These are phyloP conservation scores for Esox niger DNA, from an alignment of 2,113 vertebrate species.

Conservation along the genomic window DNA sequence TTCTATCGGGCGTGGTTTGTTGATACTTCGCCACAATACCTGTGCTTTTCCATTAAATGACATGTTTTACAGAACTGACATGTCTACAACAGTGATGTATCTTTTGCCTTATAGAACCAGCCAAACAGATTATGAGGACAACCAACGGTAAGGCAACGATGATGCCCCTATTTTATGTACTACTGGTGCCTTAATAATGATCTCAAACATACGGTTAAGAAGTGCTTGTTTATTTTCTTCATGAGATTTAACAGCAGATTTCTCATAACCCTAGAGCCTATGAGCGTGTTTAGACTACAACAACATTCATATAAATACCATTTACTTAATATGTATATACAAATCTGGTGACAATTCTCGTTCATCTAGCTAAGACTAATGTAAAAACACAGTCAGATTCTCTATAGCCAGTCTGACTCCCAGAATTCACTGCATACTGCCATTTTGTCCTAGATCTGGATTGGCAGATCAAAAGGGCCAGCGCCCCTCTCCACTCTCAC, in stretches of 20 bases:
- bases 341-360: too few species aligned
- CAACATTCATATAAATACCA: too few species aligned
- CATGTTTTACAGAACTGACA: too few species aligned
- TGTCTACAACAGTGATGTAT: background rate
- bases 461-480: constrained; percentile 57
- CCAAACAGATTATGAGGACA: constrained; percentile 72
- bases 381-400: too few species aligned
- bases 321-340: too few species aligned
- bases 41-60: too few species aligned
- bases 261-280: background rate
- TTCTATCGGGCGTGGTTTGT: background rate
- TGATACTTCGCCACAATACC: background rate
- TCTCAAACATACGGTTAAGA: too few species aligned
- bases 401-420: background rate
- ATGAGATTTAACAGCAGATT: background rate
- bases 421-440: constrained; percentile 1
- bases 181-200: too few species aligned
- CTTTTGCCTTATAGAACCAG: constrained; percentile 74
- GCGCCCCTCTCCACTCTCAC: background rate
- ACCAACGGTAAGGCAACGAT: constrained; percentile 59
- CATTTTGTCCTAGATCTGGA: constrained; percentile 55
- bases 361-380: too few species aligned
- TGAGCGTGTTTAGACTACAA: too few species aligned
- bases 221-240: too few species aligned
- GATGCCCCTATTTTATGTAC: background rate